Evolutionary conservation across 2,888 invertebrate genomes (phyloP), one percentile per base, ranked within the genome.

Genomic region (Thymelicus lineola): DNA sequence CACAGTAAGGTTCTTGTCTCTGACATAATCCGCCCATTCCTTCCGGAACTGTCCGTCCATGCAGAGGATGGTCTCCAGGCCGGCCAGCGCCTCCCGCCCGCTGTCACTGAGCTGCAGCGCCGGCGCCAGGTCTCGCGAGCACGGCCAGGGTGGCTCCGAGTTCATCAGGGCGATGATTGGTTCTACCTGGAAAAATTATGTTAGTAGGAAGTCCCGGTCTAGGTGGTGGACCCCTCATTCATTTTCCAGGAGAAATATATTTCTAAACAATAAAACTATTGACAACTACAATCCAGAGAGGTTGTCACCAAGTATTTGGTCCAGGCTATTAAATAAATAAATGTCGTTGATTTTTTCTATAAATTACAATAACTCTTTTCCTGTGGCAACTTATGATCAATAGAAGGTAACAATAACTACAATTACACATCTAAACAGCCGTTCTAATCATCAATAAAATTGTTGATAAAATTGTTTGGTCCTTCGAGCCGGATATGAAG

Each of bases 111-210:
- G 77, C 28, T 95, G 74, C 9, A 89, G 74, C 0, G 81, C 79
- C 0, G 91, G 84, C 10, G 94, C 63, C 66, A 94, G 91, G 48
- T 81, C 79, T 1, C 77, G 75, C 7, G 91, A 83, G 72, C 95
- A 95, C 0, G 95, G 95, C 95, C 95, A 95, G 0, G 87, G 77
- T 0, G 86, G 81, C 0, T 89, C 86, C 0, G 85, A 80, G 73
- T 91, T 89, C 73, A 93, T 77, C 20, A 94, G 77, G 0, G 87
- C 77, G 58, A 92, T 87, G 74, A 95, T 83, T 72, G 88, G 81
- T 9, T 84, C 83, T 73, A 94, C 74, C 94, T 94, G 80, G 80
- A 61, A 50, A 61, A 28, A 20, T 4, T 28, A 28, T 28, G 5
- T 28, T 28, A 28, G 28, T 3, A 28, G 28, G 28, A 28, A 5